Percentiles rank a stretch among this genome's conserved stretches.
These are phyloP conservation scores for Lepidocyrtoides sp. DNA, from an alignment of 2,888 invertebrate species.

Conservation along the genomic window DNA sequence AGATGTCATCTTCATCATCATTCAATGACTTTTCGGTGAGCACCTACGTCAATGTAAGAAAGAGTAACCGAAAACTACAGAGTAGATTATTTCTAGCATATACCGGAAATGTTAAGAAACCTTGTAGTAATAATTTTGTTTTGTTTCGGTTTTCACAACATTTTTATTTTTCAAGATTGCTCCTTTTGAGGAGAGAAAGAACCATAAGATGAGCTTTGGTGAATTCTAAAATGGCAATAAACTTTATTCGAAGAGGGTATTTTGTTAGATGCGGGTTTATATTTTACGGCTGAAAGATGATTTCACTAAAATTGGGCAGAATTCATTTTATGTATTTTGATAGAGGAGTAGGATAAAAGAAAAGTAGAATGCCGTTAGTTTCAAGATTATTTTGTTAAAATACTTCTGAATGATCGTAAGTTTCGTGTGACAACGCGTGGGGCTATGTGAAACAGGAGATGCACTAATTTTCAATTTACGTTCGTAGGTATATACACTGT, in stretches of 20 bases:
- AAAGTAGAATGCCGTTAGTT: too few species aligned
- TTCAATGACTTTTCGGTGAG: constrained; percentile 57
- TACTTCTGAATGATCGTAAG: too few species aligned
- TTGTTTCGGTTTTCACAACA: too few species aligned
- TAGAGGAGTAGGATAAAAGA: too few species aligned
- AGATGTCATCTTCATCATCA: constrained; percentile 66
- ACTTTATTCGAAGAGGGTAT: neutral
- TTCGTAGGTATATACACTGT: too few species aligned
- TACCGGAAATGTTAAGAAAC: neutral
- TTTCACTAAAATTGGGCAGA: neutral
- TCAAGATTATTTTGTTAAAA: too few species aligned
- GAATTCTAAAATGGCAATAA: neutral
- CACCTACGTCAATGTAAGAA: too few species aligned
- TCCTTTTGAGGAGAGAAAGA: neutral
- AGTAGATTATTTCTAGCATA: neutral
- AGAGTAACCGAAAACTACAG: too few species aligned
- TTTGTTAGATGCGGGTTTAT: neutral
- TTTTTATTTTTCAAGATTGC: neutral
- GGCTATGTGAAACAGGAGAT: too few species aligned
- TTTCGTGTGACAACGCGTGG: too few species aligned
- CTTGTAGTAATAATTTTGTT: neutral
- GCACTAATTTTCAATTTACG: too few species aligned
- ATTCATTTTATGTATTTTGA: too few species aligned
- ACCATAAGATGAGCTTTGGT: neutral
- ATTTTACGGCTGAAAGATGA: neutral